Conservation (phyloP, 2,888 invertebrate species). For the Vandiemenella viatica region DNA sequence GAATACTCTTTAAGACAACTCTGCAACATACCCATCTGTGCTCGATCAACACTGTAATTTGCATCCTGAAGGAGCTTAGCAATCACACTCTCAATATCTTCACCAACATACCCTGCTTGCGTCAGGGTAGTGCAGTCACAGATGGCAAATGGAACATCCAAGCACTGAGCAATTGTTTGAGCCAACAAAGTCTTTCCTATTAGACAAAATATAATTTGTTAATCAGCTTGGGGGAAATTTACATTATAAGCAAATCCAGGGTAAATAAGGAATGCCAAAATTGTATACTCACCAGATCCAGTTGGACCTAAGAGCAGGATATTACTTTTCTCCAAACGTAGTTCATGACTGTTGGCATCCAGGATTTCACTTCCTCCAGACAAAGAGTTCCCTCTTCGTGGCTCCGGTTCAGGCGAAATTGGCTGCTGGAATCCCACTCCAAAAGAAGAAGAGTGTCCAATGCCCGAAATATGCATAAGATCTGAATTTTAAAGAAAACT, state of each 20-base stretch:
- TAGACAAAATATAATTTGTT: not conserved
- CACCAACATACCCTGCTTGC: constrained; percentile 97
- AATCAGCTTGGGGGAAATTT: not conserved
- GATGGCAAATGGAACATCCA: constrained; percentile 98
- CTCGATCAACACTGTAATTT: constrained; percentile 91
- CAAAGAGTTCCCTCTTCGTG: constrained; percentile 2
- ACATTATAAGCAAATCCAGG: not conserved
- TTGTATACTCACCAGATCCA: constrained; percentile 9
- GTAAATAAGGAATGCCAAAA: not conserved
- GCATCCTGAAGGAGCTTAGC: constrained; percentile 92
- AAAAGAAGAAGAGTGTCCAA: constrained; percentile 50
- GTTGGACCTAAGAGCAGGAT: constrained; percentile 13
- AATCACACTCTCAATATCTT: constrained; percentile 97
- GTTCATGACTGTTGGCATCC: constrained; percentile 64
- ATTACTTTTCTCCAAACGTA: constrained; percentile 51
- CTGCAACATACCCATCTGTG: constrained; percentile 72
- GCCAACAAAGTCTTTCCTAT: constrained; percentile 87
- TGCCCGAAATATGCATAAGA: constrained; percentile 69
- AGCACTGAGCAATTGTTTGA: constrained; percentile 90
- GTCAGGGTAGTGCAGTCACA: constrained; percentile 95
- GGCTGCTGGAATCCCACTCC: constrained; percentile 37
- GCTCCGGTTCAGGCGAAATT: constrained; percentile 27
- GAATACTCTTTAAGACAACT: too few relatives aligned
- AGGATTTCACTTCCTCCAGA: constrained; percentile 52
- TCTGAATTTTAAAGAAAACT: too few relatives aligned